Conservation (phyloP, 2,113 vertebrate species). For the Mystacornis crossleyi region DNA sequence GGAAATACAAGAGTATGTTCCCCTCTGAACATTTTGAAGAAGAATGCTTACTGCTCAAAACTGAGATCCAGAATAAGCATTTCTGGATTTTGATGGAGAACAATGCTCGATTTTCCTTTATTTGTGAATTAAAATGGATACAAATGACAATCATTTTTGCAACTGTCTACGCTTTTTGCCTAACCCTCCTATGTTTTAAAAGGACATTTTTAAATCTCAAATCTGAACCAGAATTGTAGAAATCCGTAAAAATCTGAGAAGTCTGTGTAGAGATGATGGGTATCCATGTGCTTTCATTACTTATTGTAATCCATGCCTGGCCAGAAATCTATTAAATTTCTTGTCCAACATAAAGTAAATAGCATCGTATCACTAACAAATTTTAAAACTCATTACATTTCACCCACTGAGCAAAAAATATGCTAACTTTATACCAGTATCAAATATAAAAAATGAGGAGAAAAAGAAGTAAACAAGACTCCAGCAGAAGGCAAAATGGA, state of each 20-base stretch:
- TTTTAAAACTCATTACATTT: neutral
- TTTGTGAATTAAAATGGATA: neutral
- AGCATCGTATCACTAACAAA: neutral
- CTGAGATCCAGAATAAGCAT: neutral
- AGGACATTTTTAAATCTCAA: neutral
- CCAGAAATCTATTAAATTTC: neutral
- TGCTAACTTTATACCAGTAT: neutral
- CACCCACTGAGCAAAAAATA: neutral
- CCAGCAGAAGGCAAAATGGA: neutral
- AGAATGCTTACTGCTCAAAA: neutral
- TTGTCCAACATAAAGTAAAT: neutral
- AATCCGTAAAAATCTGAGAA: neutral
- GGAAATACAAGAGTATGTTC: neutral
- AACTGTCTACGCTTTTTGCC: neutral
- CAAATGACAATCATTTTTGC: neutral
- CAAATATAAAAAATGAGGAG: neutral
- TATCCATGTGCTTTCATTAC: neutral
- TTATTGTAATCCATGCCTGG: neutral
- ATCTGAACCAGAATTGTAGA: neutral
- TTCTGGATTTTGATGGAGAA: neutral
- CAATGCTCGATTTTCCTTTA: neutral
- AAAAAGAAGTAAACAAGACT: neutral
- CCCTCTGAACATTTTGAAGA: neutral
- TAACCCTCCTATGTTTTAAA: neutral
- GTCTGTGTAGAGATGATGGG: neutral